Base-by-base conservation (phyloP, 2,113 vertebrate species). In the Tiliqua scincoides region DNA sequence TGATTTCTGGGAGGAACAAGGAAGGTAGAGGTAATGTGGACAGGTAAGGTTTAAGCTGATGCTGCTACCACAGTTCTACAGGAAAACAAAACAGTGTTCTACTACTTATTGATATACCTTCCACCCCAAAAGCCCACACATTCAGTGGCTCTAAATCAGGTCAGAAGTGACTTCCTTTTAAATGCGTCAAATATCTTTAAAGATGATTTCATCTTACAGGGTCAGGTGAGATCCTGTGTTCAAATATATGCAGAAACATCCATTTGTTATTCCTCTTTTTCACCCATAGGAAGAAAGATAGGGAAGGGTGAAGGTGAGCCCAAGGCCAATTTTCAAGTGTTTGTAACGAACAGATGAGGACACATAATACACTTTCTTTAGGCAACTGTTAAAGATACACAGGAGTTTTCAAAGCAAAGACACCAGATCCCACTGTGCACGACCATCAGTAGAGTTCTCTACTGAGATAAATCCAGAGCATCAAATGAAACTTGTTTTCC, bases 1-100 rank as follows among this genome's bases (percentile, higher is more conserved):
- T 90, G 99, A 99, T 98, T 99, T 99, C 99, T 99, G 92, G 87
- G 92, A 93, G 94, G 95, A 95, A 96, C 85, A 95, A 94, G 92
- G 94, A 95, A 94, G 88, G 92, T 20, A 93, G 88, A 95, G 87
- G 88, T 95, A 93, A 94, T 91, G 70, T 87, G 89, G 94, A 93
- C 62, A 95, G 90, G 90, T 90, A 94, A 94, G 90, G 89, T 88
- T 89, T 91, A 91, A 67, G 92, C 20, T 88, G 77, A 83, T 84
- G 18, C n/a, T 92, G 92, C 82, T 88, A 82, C 30, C 65, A 68
- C 62, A 84, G 20, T 59, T 86, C 90, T 87, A 90, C 3, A 93
- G 90, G 86, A 91, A 88, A 93, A 89, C 86, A 93, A 87, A 57
- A 82, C 52, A 83, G 83, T 89, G 89, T 85, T 91, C 91, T 92